Base-by-base conservation (phyloP, 2,797 vertebrate genomes). In the Sebastes trivittatus region DNA sequence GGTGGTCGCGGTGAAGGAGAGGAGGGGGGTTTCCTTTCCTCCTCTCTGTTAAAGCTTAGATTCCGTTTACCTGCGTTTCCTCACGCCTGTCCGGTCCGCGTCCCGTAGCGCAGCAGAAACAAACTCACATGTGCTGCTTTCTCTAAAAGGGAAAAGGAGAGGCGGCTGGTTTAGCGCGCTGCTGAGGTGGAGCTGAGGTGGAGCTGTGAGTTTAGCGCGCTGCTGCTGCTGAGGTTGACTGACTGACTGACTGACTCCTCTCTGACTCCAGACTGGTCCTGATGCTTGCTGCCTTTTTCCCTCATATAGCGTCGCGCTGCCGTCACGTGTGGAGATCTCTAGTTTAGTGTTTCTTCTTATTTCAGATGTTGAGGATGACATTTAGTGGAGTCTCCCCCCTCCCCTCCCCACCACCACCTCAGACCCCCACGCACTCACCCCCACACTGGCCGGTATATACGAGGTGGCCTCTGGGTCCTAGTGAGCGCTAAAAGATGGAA, bases 301-400 rank as follows among this genome's bases (percentile, higher is more conserved):
- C 92, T 95, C 95, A 96, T 96, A 96, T 96, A 96, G 89, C 84
- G 74, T 79, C 88, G 87, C 13, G 89, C 81, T 79, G 80, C 83
- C 87, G 95, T 96, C 94, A 96, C 95, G 96, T 95, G 95, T 95
- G 93, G 93, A 94, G 86, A 82, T 86, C 78, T 93, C 72, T 32
- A 85, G 69, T 89, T 94, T 87, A 90, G 87, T 82, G 88, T 90
- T 88, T 85, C 88, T 84, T 77, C 83, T 88, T 87, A 83, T 93
- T 94, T 83, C 80, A 93, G 82, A 94, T 93, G 93, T 93, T 92
- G 87, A 88, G 86, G 89, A 95, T 93, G 94, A 94, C 92, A 94
- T 93, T 93, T 92, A 81, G 87, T 72, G 78, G 82, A 72, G 87
- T 78, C 70, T 36, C 74, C 77, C 81, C 66, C 72, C 78, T 32